Evolutionary conservation across 2,113 vertebrate genomes (phyloP), one percentile per base, ranked within the genome.

Genomic region (Shinisaurus crocodilurus): DNA sequence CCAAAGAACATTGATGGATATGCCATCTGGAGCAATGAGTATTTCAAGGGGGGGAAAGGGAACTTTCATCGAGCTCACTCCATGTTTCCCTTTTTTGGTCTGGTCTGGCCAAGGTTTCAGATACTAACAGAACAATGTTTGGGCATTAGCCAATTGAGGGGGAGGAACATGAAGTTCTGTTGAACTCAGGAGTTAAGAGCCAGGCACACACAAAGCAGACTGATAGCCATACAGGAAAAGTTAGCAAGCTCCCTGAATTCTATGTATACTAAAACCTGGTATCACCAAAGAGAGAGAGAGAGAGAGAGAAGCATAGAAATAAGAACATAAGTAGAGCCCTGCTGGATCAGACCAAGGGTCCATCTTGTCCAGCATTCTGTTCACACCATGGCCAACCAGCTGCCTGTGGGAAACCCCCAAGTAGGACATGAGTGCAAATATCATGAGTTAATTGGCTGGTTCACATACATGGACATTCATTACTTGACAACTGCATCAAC

Each of bases 21-120:
- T 65, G 10, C n/a, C 89, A 90, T 63, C 82, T 90, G 89, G 89
- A 85, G 23, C 7, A 89, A 82, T 32, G 32, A 50, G 60, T 54
- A 69, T 54, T 37, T 37, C 12, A 60, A 83, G 37, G 69, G 37
- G 69, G 75, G 85, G 63, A 82, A 82, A 29, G 69, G 40, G n/a
- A 70, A 81, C 29, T 48, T 75, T 25, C 65, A 76, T 48, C 84
- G 40, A 90, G 54, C 43, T 90, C 48, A 74, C 13, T 45, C 63
- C n/a, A 45, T 74, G 48, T 90, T 74, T 40, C 67, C 77, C 34
- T 13, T 60, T 74, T 82, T 45, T 57, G 60, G 27, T 20, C 10
- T 57, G 60, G 27, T 20, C 27, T 90, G 48, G 77, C 85, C 54
- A 48, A 74, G 67, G 81, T 77, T 75, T 63, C 37, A 87, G 54